phyloP scores from a whole-genome alignment of 2,113 vertebrate genomes.

The Furnarius figulus region DNA sequence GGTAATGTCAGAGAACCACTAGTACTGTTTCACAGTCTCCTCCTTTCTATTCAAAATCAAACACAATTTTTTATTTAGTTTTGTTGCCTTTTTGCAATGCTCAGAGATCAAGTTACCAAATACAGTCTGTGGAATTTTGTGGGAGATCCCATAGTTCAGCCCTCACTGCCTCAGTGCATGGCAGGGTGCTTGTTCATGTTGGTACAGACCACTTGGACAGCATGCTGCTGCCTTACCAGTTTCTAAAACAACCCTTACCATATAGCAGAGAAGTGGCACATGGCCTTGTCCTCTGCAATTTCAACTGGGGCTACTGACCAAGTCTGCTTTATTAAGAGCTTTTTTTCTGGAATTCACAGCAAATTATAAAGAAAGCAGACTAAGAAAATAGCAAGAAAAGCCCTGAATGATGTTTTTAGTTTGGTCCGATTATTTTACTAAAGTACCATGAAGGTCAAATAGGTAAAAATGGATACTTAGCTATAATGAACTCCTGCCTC shows the following conservation, averaged over 20 bases:
- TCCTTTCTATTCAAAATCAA: neutral
- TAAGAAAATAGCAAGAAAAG: neutral
- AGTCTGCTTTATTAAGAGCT: neutral
- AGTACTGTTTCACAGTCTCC: neutral
- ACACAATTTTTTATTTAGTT: neutral
- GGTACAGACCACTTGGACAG: neutral
- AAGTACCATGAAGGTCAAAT: neutral
- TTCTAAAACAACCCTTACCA: neutral
- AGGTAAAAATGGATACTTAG: neutral
- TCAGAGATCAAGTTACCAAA: neutral
- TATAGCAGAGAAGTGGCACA: neutral
- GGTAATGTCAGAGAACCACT: constrained; percentile 51
- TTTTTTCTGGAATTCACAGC: neutral
- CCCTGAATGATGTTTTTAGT: neutral
- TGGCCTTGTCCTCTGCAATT: neutral
- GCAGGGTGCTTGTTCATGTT: neutral
- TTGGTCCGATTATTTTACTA: neutral
- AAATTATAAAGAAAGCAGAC: neutral
- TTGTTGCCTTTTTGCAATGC: neutral
- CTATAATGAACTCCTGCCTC: neutral
- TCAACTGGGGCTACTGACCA: neutral
- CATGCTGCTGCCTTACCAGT: neutral
- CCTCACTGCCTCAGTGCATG: neutral
- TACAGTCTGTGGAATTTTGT: neutral
- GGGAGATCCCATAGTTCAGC: neutral